A percentile compares a stretch with the other conserved stretches of the same genome.
These are phyloP conservation scores for Pseudomyrmex flavicornis DNA, from an alignment of 1,140 invertebrate species.

Conservation along the genomic window DNA sequence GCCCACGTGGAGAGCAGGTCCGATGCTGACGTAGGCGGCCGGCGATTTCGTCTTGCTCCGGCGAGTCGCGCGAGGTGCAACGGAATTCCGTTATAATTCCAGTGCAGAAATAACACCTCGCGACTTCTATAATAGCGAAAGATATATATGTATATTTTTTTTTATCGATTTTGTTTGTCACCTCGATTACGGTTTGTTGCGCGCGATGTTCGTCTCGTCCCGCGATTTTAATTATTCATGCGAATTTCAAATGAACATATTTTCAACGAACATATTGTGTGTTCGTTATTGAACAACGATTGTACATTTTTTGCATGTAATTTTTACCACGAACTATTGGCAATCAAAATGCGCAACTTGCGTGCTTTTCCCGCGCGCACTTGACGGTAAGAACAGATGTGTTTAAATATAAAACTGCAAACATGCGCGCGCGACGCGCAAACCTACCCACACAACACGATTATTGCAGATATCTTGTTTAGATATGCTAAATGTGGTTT, in stretches of 20 bases:
- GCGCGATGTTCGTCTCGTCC: background rate
- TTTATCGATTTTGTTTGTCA: background rate
- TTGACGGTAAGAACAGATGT: too few relatives aligned
- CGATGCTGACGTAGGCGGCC: constrained; percentile 39
- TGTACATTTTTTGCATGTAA: too few relatives aligned
- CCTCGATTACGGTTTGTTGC: background rate
- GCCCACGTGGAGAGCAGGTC: constrained; percentile 33
- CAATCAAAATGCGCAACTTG: too few relatives aligned
- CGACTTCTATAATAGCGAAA: constrained; percentile 1
- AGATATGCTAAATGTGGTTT: too few relatives aligned
- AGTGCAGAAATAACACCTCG: constrained; percentile 31
- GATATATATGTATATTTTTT: background rate
- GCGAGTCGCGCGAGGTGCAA: constrained; percentile 46
- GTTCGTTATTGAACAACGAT: too few relatives aligned
- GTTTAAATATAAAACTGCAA: too few relatives aligned
- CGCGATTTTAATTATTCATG: background rate
- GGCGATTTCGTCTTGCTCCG: constrained; percentile 51
- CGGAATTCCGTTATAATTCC: constrained; percentile 48
- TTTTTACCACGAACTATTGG: too few relatives aligned
- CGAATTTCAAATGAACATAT: background rate
- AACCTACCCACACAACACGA: too few relatives aligned
- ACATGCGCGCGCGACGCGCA: too few relatives aligned
- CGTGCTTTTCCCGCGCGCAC: too few relatives aligned
- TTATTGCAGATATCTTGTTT: too few relatives aligned
- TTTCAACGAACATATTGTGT: too few relatives aligned